These are phyloP conservation scores for Monopterus albus DNA, from an alignment of 2,113 vertebrate genomes.

Conservation along the genomic window DNA sequence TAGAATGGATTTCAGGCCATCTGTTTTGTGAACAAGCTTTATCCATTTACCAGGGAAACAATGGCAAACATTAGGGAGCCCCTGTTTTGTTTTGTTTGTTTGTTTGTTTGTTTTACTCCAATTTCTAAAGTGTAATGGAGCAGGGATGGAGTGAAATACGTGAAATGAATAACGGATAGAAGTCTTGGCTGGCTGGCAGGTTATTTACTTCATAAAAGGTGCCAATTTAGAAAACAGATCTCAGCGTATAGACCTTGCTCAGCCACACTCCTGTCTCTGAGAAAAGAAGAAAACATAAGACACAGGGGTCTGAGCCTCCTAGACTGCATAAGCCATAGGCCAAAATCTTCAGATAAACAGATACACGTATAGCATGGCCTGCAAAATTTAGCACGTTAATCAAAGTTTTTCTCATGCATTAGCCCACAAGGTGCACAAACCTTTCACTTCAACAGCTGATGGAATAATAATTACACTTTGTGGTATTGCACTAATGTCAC, in stretches of 20 bases:
- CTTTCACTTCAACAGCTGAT: conserved; percentile 31
- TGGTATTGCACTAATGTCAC: conserved; percentile 25
- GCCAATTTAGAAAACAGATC: conserved; percentile 63
- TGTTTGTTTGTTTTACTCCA: neutral
- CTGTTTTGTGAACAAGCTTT: conserved; percentile 34
- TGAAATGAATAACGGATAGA: conserved; percentile 44
- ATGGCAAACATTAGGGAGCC: conserved; percentile 21
- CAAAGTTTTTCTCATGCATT: too few species aligned
- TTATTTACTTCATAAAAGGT: conserved; percentile 69
- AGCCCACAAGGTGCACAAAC: conserved; percentile 16
- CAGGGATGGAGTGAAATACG: conserved; percentile 6
- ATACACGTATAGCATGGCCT: neutral
- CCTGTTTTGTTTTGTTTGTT: neutral
- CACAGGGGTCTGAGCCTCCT: conserved; percentile 25
- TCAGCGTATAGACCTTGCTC: conserved; percentile 11
- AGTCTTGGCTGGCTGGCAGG: conserved; percentile 45
- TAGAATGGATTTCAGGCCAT: conserved; percentile 27
- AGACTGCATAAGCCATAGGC: conserved; percentile 30
- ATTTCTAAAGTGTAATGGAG: conserved; percentile 2
- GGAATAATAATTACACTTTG: conserved; percentile 20
- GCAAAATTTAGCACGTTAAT: too few species aligned
- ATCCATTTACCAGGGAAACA: conserved; percentile 27
- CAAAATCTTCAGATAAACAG: conserved; percentile 30
- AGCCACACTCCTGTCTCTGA: conserved; percentile 9
- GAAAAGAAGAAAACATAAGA: conserved; percentile 25